Conservation (phyloP, 1,140 invertebrate genomes). For the Brachionus sp. region DNA sequence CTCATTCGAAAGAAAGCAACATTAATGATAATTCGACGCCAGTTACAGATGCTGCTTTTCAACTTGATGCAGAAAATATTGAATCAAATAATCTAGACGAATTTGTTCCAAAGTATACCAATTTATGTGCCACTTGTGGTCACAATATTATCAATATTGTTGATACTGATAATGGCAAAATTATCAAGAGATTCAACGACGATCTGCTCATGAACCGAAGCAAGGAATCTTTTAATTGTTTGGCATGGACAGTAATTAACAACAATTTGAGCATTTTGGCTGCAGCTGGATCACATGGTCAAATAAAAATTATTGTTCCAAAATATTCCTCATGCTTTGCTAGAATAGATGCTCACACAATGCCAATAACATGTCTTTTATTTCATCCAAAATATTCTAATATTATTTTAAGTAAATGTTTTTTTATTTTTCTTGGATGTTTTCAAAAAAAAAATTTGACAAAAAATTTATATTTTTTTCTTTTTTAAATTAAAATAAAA, state of each 20-base stretch:
- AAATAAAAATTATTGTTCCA: constrained; percentile 36
- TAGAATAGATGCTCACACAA: constrained; percentile 37
- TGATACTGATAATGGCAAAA: constrained; percentile 32
- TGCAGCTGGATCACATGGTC: constrained; percentile 15
- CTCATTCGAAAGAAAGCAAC: constrained; percentile 39
- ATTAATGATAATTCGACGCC: constrained; percentile 5
- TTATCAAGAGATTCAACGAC: constrained; percentile 36
- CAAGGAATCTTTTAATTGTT: constrained; percentile 11
- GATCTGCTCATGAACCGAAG: constrained; percentile 2
- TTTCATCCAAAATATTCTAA: constrained; percentile 15
- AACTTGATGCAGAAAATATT: background rate
- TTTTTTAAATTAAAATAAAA: no score
- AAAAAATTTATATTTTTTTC: no score
- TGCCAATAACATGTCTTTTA: background rate
- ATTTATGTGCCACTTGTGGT: constrained; percentile 40
- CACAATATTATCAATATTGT: constrained; percentile 29
- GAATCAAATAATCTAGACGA: background rate
- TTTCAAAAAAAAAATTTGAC: background rate
- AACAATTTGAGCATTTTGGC: constrained; percentile 7
- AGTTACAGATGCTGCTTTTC: constrained; percentile 25
- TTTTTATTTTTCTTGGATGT: no score
- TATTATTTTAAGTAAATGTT: constrained; percentile 26
- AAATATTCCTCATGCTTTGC: constrained; percentile 33
- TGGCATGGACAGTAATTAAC: constrained; percentile 40
- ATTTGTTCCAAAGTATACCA: background rate